Percentiles rank a stretch among this genome's conserved stretches.
phyloP scores from a whole-genome alignment of 2,888 invertebrate genomes.

The Ichneumon xanthorius region DNA sequence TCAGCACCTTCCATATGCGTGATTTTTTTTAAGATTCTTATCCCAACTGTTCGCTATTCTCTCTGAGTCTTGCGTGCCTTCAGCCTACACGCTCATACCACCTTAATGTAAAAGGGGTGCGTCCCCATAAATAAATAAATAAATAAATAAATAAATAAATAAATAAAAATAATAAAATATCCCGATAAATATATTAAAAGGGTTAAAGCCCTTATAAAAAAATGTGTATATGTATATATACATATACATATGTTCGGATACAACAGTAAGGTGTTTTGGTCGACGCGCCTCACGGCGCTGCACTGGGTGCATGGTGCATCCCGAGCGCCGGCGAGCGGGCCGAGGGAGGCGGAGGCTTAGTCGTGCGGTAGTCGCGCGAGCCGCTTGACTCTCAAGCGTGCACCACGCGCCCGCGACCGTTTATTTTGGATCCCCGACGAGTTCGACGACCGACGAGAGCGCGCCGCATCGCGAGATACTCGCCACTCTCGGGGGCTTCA shows the following conservation, averaged over 20 bases:
- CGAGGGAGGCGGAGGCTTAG: conserved; percentile 31
- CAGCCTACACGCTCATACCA: too few species aligned
- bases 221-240: neutral
- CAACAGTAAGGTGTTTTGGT: conserved; percentile 41
- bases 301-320: conserved; percentile 57
- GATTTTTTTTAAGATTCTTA: too few species aligned
- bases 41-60: too few species aligned
- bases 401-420: conserved; percentile 69
- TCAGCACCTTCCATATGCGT: too few species aligned
- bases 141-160: too few species aligned
- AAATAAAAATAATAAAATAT: too few species aligned
- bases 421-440: conserved; percentile 77
- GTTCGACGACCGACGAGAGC: conserved; percentile 76
- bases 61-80: too few species aligned
- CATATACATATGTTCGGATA: conserved; percentile 13
- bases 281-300: conserved; percentile 32
- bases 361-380: conserved; percentile 58
- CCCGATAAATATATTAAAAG: too few species aligned
- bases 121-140: too few species aligned
- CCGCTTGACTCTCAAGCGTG: conserved; percentile 50
- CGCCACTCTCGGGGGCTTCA: conserved; percentile 22
- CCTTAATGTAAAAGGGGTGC: too few species aligned
- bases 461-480: conserved; percentile 45
- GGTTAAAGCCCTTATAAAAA: too few species aligned
- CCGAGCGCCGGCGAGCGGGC: conserved; percentile 25